phyloP scores from a whole-genome alignment of 2,888 invertebrate species.

The Cataglyphis cursor region DNA sequence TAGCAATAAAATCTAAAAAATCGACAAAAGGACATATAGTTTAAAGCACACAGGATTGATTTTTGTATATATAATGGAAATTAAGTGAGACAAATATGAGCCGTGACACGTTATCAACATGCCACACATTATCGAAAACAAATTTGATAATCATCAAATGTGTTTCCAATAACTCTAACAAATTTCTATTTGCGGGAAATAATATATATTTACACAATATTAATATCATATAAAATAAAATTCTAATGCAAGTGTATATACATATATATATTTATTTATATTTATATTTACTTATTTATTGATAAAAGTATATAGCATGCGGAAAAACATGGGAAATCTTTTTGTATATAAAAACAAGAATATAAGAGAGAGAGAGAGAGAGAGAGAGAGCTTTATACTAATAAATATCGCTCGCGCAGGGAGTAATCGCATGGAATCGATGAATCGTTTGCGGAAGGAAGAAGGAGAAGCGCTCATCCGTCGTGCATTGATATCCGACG shows the following conservation, averaged over 20 bases:
- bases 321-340: background rate
- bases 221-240: background rate
- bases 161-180: background rate
- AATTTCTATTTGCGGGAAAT: background rate
- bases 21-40: background rate
- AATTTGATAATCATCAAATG: background rate
- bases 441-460: background rate
- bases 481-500: conserved; percentile 29
- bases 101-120: background rate
- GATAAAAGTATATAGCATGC: background rate
- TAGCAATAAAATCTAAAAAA: conserved; percentile 9
- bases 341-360: background rate
- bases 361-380: background rate
- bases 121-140: background rate
- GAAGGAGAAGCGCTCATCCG: conserved; percentile 24
- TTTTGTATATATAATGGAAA: background rate
- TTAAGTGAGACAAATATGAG: background rate
- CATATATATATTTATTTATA: background rate
- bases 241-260: background rate
- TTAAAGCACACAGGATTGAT: background rate
- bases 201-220: conserved; percentile 1
- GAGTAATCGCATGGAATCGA: conserved; percentile 15
- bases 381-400: background rate
- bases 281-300: background rate
- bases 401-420: background rate